Conservation (phyloP, 1,140 invertebrate genomes). For the Zaprionus ghesquierei region DNA sequence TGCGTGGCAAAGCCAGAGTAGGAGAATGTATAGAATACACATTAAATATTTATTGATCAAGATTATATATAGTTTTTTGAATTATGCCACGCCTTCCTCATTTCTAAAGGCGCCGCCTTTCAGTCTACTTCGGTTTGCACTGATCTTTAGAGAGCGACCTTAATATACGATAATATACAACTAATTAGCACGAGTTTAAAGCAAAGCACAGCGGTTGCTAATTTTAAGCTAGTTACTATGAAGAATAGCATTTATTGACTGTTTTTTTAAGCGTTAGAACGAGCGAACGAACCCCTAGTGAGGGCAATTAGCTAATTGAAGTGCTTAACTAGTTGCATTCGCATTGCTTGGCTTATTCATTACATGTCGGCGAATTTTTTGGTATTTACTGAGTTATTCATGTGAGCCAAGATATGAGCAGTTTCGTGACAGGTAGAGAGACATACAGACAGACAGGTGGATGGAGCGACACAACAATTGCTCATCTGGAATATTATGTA, state of each 20-base stretch:
- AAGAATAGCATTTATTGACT: constrained; percentile 17
- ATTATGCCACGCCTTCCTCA: too few species aligned
- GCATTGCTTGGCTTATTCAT: constrained; percentile 62
- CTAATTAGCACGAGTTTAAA: not conserved
- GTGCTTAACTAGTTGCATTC: constrained; percentile 27
- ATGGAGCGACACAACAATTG: constrained; percentile 56
- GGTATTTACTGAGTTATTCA: constrained; percentile 28
- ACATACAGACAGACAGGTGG: constrained; percentile 13
- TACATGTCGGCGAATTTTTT: constrained; percentile 25
- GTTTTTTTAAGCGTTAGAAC: constrained; percentile 2
- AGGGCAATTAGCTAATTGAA: constrained; percentile 21
- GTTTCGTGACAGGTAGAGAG: constrained; percentile 16
- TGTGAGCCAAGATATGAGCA: constrained; percentile 3
- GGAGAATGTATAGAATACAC: too few species aligned
- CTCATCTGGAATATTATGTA: constrained; percentile 62
- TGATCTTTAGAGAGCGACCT: not conserved
- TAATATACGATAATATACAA: not conserved
- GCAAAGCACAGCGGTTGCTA: not conserved
- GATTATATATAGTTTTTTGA: too few species aligned
- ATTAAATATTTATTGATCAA: too few species aligned
- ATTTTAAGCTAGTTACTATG: constrained; percentile 7
- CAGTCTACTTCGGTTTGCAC: too few species aligned
- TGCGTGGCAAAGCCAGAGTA: not conserved
- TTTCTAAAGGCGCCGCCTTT: not conserved
- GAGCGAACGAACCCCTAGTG: not conserved